Evolutionary conservation across 1,140 invertebrate genomes (phyloP).

Genomic region (Meteorus sp.): DNA sequence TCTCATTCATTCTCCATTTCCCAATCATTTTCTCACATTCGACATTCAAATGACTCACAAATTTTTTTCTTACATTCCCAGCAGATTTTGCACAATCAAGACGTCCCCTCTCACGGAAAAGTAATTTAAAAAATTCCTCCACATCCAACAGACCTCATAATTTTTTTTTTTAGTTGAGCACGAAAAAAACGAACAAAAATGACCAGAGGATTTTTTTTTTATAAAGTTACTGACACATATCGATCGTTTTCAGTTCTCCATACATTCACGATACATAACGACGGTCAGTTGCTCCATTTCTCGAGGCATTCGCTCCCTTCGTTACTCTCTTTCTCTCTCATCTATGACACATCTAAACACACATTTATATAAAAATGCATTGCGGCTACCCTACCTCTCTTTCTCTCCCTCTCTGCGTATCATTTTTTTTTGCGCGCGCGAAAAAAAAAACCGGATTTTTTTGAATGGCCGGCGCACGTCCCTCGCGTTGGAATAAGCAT

Average conservation of each 20-base stretch:
- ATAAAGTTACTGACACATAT: constrained; percentile 4
- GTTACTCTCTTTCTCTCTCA: neutral
- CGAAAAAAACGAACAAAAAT: too few species aligned
- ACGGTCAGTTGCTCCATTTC: constrained; percentile 23
- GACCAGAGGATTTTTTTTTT: neutral
- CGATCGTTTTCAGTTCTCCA: constrained; percentile 30
- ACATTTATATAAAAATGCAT: neutral
- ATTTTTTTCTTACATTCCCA: too few species aligned
- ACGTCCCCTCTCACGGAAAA: too few species aligned
- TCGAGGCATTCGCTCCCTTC: neutral
- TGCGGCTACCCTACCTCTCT: neutral
- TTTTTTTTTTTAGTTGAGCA: too few species aligned
- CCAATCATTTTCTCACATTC: too few species aligned
- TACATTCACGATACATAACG: constrained; percentile 24
- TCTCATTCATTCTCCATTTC: too few species aligned
- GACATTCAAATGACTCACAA: too few species aligned
- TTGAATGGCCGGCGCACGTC: constrained; percentile 34
- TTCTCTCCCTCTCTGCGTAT: constrained; percentile 6
- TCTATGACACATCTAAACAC: neutral
- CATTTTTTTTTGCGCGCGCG: constrained; percentile 25
- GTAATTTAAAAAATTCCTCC: too few species aligned
- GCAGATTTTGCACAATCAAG: too few species aligned
- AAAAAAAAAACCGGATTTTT: constrained; percentile 50
- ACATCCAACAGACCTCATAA: too few species aligned
- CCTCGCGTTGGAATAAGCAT: constrained; percentile 40